Base-by-base conservation (phyloP, 92 coral and sea anemone species). In the Actinernus sp. region DNA sequence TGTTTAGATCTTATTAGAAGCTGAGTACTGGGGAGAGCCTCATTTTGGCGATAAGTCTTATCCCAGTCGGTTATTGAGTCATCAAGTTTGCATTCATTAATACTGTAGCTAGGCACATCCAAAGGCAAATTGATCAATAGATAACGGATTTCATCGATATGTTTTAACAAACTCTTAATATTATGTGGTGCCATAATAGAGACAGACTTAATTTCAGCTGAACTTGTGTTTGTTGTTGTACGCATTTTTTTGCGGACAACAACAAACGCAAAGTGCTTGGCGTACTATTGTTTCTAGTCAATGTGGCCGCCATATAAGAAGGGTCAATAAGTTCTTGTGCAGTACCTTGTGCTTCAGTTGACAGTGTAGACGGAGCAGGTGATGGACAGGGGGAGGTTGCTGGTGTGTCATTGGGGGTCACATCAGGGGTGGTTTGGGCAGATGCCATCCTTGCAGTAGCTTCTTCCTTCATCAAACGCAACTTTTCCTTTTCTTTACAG, bases 401-500 rank as follows among this genome's bases (percentile, higher is more conserved):
- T 13, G 63, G 58, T 3, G 58, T 52, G 0, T 30, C 86, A 13
- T 31, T 21, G 4, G 54, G 20, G 12, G 27, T 22, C 1, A 30
- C 36, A 1, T 55, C 26, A 1, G 58, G 26, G 9, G 28, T 37
- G 21, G 51, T 25, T 12, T 25, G 38, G n/a, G 26, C 38, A 14
- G 48, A 8, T 17, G 56, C 3, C 11, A 51, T 18, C 12, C 28
- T 17, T 20, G 36, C 45, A 49, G 16, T 34, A 10, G 73, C 58
- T 33, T 64, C 59, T 16, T 57, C 58, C 33, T 59, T 74, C 71
- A 82, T 64, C 25, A 61, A 68, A 17, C 82, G 74, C 25, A 89
- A 57, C 58, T 85, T 82, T 31, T 57, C 57, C 69, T 84, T 69
- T 46, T 79, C 81, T 55, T 85, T 66, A 19, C 65, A 68, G 18